Evolutionary conservation across 2,797 vertebrate species (phyloP), one percentile per base, ranked within the genome.

Genomic region (Melanotaenia pygmaea): DNA sequence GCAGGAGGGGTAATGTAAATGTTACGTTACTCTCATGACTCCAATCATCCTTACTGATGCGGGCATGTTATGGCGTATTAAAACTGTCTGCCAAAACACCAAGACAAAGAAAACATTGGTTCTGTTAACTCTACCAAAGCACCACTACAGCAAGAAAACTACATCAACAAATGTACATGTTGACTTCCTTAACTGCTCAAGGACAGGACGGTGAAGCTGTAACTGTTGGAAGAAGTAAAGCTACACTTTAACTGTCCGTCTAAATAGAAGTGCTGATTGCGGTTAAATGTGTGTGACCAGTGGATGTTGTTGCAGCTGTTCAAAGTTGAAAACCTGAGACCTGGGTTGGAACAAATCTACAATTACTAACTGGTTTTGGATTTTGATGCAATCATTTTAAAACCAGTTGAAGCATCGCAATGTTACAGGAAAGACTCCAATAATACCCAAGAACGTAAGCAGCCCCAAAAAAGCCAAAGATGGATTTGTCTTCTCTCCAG

Each of bases 281-380:
- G 24, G 30, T 61, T 30, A 68, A 53, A 45, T 35, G 12, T 13
- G 5, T 45, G 18, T 30, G 10, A 43, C 37, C 10, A n/a, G 62
- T 24, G 34, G 30, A 16, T 38, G 50, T n/a, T 54, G 51, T 7
- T 22, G 16, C 11, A 26, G 30, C 57, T 26, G 58, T 16, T 32
- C 35, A 62, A 54, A 67, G 54, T 30, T 60, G 10, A 60, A 43
- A 58, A 22, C 14, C 11, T 10, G 38, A 37, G 56, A 57, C 30
- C 28, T 30, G 57, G 22, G 14, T 2, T 24, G 30, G 47, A 53
- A n/a, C 26, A 67, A 22, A 30, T 24, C 54, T 43, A 5, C 40
- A 59, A 32, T 34, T 24, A 58, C 13, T 14, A 11, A n/a, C 1
- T 4, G 20, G 20, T 58, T 32, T 12, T 24, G 20, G 30, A 32